Evolutionary conservation across 2,113 vertebrate species (phyloP).

Genomic region (Microcebus lehilahytsara): DNA sequence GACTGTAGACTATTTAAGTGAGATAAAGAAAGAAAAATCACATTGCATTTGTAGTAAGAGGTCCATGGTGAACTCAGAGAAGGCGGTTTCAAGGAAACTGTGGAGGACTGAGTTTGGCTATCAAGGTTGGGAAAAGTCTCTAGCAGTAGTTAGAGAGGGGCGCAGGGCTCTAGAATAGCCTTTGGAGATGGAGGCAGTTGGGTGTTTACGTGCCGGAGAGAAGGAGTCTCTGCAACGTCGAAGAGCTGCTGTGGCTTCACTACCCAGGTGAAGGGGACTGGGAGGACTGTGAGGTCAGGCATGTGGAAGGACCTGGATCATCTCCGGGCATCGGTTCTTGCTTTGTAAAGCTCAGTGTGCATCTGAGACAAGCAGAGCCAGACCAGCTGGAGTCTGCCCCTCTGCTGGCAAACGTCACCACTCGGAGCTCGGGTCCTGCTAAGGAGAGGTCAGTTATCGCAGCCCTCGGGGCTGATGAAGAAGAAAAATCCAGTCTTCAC

Average conservation of each 20-base stretch:
- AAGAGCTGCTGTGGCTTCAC: no score
- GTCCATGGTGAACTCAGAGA: neutral
- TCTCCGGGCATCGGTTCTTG: accelerated
- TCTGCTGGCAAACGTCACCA: neutral
- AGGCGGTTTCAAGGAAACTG: neutral
- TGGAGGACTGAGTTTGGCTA: neutral
- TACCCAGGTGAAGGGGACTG: neutral
- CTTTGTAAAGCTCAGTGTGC: neutral
- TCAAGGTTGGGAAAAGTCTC: neutral
- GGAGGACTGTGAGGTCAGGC: neutral
- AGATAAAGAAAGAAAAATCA: neutral
- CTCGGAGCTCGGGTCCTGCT: neutral
- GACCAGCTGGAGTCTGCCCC: neutral
- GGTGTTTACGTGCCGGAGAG: neutral
- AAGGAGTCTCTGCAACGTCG: neutral
- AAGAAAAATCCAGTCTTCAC: neutral
- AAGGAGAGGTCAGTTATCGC: neutral
- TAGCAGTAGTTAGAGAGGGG: neutral
- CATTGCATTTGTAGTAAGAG: neutral
- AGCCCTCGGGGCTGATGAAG: neutral
- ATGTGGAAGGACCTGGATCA: neutral
- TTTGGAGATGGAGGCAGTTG: neutral
- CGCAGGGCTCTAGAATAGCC: neutral
- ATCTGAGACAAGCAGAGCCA: neutral
- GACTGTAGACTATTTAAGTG: neutral